Base-by-base conservation (phyloP, 2,888 invertebrate species). In the Tryphoninae sp. region DNA sequence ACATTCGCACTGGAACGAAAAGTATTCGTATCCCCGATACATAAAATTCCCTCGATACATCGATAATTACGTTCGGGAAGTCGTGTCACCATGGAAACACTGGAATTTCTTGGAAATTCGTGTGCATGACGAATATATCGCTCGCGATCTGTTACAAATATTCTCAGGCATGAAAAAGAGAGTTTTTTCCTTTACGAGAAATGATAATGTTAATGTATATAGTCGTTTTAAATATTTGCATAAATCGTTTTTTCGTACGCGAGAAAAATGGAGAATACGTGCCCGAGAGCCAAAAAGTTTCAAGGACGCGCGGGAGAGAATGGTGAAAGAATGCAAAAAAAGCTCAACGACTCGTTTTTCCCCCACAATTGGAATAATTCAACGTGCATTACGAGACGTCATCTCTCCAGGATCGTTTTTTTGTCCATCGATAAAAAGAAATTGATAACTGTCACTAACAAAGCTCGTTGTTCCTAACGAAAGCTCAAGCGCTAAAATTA, bases 71-170 rank as follows among this genome's bases (percentile, higher is more conserved):
- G 45, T 13, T 49, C 2, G 19, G 8, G 40, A 49, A 53, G 68
- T 53, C 33, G 9, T 22, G 23, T 76, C 68, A 59, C 40, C 51
- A 76, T 76, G 61, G 76, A 64, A 69, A 77, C 53, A 45, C 19
- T 33, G 26, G 9, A 19, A 11, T 62, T 49, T 59, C 13, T 16
- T 59, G 13, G 42, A 13, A 71, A 45, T 23, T 59, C 11, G 26
- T n/a, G 13, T 45, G 13, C 45, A 45, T 45, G 45, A 13, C 13
- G 45, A 45, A 45, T 45, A 45, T 45, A 13, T 33, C 33, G 33
- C 33, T 33, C 33, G 4, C 33, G 33, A 33, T 33, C 33, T 33
- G 1, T 7, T 6, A 6, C 33, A 33, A 33, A 33, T 33, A 33
- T 6, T 33, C 33, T 6, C 6, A 7, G 33, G 33, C 33, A 33